Evolutionary conservation across 1,140 invertebrate species (phyloP).

Genomic region (Penaeus indicus): DNA sequence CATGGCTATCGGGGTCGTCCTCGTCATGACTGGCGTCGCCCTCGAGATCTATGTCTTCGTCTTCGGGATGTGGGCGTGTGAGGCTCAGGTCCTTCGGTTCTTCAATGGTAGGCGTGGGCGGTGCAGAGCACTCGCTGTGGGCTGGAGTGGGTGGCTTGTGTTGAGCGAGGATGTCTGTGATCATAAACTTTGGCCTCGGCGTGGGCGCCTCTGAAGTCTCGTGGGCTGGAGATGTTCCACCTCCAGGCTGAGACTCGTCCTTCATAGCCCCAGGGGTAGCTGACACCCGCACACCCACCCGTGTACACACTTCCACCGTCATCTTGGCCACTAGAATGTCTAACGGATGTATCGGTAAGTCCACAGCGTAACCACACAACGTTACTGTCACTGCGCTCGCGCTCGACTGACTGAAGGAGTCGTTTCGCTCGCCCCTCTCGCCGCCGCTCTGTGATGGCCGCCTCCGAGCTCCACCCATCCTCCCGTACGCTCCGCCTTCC

Average conservation of each 20-base stretch:
- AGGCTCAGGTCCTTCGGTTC: slow-evolving; percentile 58
- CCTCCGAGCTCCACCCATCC: background rate
- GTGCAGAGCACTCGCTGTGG: slow-evolving; percentile 34
- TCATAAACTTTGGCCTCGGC: slow-evolving; percentile 60
- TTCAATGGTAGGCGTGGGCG: slow-evolving; percentile 40
- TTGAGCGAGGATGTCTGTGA: slow-evolving; percentile 57
- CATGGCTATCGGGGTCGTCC: slow-evolving; percentile 43
- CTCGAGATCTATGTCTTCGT: slow-evolving; percentile 58
- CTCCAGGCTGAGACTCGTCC: slow-evolving; percentile 51
- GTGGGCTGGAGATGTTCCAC: slow-evolving; percentile 46
- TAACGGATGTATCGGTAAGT: background rate
- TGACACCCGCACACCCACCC: slow-evolving; percentile 58
- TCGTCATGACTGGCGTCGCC: slow-evolving; percentile 57
- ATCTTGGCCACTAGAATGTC: slow-evolving; percentile 27
- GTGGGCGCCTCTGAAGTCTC: slow-evolving; percentile 58
- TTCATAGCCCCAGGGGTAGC: slow-evolving; percentile 54
- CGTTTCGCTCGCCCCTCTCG: background rate
- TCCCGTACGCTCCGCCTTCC: too few relatives aligned
- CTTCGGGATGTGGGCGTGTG: slow-evolving; percentile 48
- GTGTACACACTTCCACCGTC: slow-evolving; percentile 60
- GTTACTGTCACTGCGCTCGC: slow-evolving; percentile 49
- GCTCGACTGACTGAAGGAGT: slow-evolving; percentile 53
- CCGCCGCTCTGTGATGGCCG: slow-evolving; percentile 46
- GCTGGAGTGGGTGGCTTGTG: slow-evolving; percentile 46
- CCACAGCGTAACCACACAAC: slow-evolving; percentile 33